Evolutionary conservation across 2,113 vertebrate genomes (phyloP), one percentile per base, ranked within the genome.

Genomic region (Bubalus kerabau): DNA sequence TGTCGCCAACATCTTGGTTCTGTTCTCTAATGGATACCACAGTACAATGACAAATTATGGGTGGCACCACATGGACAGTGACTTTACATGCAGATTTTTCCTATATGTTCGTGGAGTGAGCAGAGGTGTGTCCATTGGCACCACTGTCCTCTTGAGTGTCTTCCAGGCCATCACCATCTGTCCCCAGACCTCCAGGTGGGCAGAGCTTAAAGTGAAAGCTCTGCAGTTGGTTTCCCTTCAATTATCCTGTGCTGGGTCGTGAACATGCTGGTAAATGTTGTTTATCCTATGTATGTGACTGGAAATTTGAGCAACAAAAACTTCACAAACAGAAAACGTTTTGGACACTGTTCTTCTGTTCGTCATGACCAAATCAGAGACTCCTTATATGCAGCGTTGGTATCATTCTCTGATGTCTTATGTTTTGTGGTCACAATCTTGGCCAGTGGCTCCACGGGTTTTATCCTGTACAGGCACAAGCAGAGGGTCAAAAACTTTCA

Each of bases 291-390:
- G 7, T 23, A 17, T 40, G 0, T 93, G 15, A 36, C 1, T 56
- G 14, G 56, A 24, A n/a, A 7, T 16, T 12, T 15, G 16, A 80
- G 21, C 7, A n/a, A 62, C 5, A n/a, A 32, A 26, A 95, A 6
- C 10, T 28, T 54, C 54, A 91, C 28, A 30, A 12, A 19, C 19
- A 64, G 36, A 56, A 81, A 40, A 48, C 1, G 2, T 36, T 56
- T 46, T 2, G 10, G 32, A 9, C 6, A 8, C 21, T 67, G 23
- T 64, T 81, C 16, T 14, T 2, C 28, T 28, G 24, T 52, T 43
- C 1, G 0, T 80, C 67, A n/a, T 7, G 23, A 91, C 2, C 24
- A 12, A 48, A 28, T 2, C 4, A 2, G 0, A 21, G 57, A 57
- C 7, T n/a, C 28, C 4, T 1, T 86, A 6, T 17, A 56, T 26